Evolutionary conservation across 2,797 vertebrate species (phyloP).

Genomic region (Lateolabrax maculatus): DNA sequence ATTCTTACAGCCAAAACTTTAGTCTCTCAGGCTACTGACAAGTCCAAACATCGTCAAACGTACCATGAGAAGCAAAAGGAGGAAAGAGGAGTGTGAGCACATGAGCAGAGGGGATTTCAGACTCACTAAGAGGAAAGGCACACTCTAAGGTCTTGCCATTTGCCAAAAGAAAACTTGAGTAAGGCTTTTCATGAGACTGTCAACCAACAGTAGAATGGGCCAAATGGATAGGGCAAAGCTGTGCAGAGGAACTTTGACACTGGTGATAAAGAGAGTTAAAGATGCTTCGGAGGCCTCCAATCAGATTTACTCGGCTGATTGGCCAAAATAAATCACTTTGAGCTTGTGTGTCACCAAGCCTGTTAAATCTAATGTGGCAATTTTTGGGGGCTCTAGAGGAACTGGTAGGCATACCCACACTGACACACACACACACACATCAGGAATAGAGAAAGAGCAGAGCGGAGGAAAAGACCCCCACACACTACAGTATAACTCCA

Average conservation of each 20-base stretch:
- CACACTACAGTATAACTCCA: neutral
- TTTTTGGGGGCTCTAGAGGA: constrained; percentile 43
- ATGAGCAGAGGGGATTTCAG: constrained; percentile 14
- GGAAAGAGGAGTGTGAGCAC: constrained; percentile 16
- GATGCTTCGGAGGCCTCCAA: constrained; percentile 60
- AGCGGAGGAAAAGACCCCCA: neutral
- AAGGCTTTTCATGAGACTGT: constrained; percentile 63
- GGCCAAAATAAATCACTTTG: constrained; percentile 71
- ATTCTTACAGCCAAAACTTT: constrained; percentile 21
- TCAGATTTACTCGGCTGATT: constrained; percentile 71
- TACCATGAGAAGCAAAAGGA: constrained; percentile 17
- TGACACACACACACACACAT: constrained; percentile 14
- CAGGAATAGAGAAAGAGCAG: neutral
- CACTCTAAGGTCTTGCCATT: constrained; percentile 39
- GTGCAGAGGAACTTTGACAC: constrained; percentile 51
- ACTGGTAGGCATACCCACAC: neutral
- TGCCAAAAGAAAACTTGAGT: constrained; percentile 43
- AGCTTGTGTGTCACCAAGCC: constrained; percentile 57
- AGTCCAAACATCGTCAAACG: constrained; percentile 33
- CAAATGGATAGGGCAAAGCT: constrained; percentile 51
- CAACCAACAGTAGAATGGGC: constrained; percentile 43
- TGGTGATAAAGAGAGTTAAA: constrained; percentile 60
- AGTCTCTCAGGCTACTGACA: constrained; percentile 27
- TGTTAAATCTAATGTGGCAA: constrained; percentile 62
- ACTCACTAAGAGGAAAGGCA: constrained; percentile 29